A percentile compares a stretch with the other conserved stretches of the same genome.
Evolutionary conservation across 1,140 invertebrate species (phyloP).

Genomic region (Musca vetustissima): DNA sequence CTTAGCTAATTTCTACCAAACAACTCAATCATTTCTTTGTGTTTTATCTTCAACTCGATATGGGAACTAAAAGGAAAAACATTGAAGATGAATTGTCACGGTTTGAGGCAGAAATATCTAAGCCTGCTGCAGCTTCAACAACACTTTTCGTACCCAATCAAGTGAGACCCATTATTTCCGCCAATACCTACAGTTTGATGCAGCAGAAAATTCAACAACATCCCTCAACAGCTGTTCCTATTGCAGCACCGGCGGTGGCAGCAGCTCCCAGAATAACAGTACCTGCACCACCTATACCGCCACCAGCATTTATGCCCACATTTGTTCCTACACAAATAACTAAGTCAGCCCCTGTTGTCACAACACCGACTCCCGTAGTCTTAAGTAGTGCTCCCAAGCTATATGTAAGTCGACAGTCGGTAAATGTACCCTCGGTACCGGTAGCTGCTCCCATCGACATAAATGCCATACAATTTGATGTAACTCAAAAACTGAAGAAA

Average conservation of each 20-base stretch:
- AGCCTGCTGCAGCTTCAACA: slow-evolving; percentile 37
- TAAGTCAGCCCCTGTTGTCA: slow-evolving; percentile 24
- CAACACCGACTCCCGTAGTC: slow-evolving; percentile 61
- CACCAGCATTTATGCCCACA: slow-evolving; percentile 52
- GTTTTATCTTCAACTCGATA: slow-evolving; percentile 23
- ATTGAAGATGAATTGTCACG: slow-evolving; percentile 86
- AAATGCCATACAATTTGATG: slow-evolving; percentile 64
- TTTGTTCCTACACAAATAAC: slow-evolving; percentile 57
- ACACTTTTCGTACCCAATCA: slow-evolving; percentile 58
- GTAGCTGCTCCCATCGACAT: slow-evolving; percentile 61
- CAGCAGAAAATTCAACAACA: slow-evolving; percentile 65
- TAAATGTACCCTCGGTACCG: slow-evolving; percentile 55
- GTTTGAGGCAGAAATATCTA: slow-evolving; percentile 85
- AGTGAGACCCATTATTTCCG: slow-evolving; percentile 66
- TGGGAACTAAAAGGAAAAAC: slow-evolving; percentile 53
- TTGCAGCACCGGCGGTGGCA: slow-evolving; percentile 43
- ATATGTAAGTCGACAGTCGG: slow-evolving; percentile 58
- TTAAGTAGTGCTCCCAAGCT: slow-evolving; percentile 66
- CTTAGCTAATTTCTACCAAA: too few species aligned
- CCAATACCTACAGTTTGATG: slow-evolving; percentile 68
- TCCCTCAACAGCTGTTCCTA: slow-evolving; percentile 48
- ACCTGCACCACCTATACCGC: slow-evolving; percentile 61
- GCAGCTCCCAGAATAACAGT: slow-evolving; percentile 53
- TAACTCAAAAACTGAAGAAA: slow-evolving; percentile 67
- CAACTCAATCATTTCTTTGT: background rate